Conservation (phyloP, 2,113 vertebrate species). For the Gavialis gangeticus region DNA sequence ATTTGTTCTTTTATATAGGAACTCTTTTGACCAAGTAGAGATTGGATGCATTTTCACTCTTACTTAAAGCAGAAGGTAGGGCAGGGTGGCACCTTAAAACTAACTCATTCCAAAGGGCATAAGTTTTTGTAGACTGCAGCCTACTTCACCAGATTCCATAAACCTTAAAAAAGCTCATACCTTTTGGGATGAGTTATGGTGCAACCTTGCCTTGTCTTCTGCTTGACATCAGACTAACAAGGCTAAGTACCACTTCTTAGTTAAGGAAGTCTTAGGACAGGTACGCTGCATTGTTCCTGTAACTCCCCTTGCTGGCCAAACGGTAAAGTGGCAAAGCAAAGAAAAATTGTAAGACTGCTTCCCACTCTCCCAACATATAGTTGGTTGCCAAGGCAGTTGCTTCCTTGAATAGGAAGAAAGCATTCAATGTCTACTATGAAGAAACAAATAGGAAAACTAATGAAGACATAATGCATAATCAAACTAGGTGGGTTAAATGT, state of each 20-base stretch:
- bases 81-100: too few species aligned
- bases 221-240: too few species aligned
- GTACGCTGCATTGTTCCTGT: slow-evolving; percentile 36
- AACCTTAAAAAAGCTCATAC: too few species aligned
- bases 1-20: neutral
- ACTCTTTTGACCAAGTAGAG: accelerated
- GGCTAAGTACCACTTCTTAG: too few species aligned
- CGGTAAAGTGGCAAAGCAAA: slow-evolving; percentile 2
- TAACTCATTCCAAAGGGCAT: too few species aligned
- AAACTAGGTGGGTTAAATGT: neutral
- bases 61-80: too few species aligned
- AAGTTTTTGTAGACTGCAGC: too few species aligned
- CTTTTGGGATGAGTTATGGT: too few species aligned
- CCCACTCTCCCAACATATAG: neutral
- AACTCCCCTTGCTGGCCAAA: slow-evolving; percentile 64
- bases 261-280: neutral
- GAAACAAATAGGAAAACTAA: slow-evolving; percentile 7
- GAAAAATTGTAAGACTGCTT: neutral
- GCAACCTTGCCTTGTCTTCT: too few species aligned
- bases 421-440: neutral
- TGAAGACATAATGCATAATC: neutral
- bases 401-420: neutral
- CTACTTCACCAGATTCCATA: too few species aligned
- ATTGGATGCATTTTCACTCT: neutral
- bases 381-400: neutral